A percentile compares a stretch with the other conserved stretches of the same genome.
Evolutionary conservation across 2,797 vertebrate genomes (phyloP).

Genomic region (Hydrophis major): DNA sequence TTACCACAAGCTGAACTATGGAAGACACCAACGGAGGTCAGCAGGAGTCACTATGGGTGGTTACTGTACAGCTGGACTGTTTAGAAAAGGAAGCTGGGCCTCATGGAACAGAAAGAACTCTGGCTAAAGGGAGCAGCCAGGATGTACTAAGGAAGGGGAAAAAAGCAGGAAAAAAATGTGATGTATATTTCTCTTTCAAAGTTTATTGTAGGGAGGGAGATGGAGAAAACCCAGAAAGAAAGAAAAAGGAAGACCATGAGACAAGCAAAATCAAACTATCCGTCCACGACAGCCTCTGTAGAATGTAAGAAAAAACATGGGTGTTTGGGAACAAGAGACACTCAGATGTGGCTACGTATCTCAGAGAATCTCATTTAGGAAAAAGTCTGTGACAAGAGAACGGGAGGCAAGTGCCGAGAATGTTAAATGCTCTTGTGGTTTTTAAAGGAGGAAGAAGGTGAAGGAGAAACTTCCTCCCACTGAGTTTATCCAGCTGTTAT

Average conservation of each 20-base stretch:
- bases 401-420: background rate
- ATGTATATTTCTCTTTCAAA: conserved; percentile 25
- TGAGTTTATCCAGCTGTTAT: background rate
- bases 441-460: background rate
- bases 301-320: background rate
- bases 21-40: background rate
- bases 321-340: background rate
- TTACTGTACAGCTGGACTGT: background rate
- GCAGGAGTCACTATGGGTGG: background rate
- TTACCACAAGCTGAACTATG: background rate
- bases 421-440: background rate
- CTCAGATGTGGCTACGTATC: background rate
- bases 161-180: background rate
- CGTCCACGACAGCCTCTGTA: background rate
- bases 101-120: conserved; percentile 1
- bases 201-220: background rate
- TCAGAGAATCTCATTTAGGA: background rate
- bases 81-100: conserved; percentile 20
- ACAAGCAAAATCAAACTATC: background rate
- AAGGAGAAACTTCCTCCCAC: background rate
- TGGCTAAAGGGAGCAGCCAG: conserved; percentile 20
- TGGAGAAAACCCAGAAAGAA: background rate
- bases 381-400: background rate
- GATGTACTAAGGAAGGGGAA: background rate
- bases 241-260: background rate